A percentile compares a stretch with the other conserved stretches of the same genome.
phyloP scores from a whole-genome alignment of 2,797 vertebrate genomes.

The Nothura maculosa region DNA sequence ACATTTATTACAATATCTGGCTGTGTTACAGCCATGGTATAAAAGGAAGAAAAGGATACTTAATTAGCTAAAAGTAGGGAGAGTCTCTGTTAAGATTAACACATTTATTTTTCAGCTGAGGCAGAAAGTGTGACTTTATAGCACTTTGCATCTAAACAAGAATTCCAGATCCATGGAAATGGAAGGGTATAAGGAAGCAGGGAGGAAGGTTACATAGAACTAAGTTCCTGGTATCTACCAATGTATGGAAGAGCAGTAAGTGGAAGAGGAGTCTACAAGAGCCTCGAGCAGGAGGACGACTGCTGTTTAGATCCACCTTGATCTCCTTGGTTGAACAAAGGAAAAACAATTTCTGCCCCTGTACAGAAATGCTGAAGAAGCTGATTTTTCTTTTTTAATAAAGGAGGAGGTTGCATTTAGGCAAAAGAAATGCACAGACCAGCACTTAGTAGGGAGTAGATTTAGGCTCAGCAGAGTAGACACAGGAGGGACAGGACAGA shows the following conservation, averaged over 20 bases:
- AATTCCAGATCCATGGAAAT: background rate
- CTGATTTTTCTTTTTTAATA: background rate
- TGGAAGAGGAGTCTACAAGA: background rate
- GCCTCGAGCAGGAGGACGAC: background rate
- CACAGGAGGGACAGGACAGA: background rate
- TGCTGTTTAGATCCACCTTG: accelerated
- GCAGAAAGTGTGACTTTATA: background rate
- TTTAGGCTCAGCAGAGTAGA: background rate
- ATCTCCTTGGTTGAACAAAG: background rate
- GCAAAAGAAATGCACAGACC: accelerated
- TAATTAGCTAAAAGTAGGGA: background rate
- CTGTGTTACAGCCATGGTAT: background rate
- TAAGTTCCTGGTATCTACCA: background rate
- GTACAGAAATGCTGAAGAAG: background rate
- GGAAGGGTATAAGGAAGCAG: background rate
- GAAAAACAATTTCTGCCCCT: background rate
- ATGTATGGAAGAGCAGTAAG: background rate
- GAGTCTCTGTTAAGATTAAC: background rate
- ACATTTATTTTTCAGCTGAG: background rate
- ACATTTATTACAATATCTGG: background rate
- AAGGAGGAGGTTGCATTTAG: background rate
- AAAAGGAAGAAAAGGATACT: background rate
- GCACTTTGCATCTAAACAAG: background rate
- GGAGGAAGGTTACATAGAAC: background rate
- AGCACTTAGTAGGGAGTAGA: background rate